Percentiles rank a stretch among this genome's conserved stretches.
phyloP scores from a whole-genome alignment of 2,797 vertebrate species.

The Mallotus villosus region DNA sequence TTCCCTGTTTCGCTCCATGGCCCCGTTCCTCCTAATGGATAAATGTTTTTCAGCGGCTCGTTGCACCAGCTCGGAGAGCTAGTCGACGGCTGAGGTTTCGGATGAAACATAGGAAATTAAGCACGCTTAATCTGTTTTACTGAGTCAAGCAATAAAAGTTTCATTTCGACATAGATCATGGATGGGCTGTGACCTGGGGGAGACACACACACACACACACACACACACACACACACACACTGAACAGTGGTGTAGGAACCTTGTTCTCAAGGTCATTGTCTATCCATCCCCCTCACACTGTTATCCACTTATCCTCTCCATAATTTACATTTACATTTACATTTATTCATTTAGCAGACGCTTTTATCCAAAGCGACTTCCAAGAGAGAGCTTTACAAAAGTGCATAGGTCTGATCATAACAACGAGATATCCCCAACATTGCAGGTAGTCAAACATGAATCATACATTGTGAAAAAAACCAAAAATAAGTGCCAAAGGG shows the following conservation, averaged over 20 bases:
- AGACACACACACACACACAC: not conserved
- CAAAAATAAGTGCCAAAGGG: no score
- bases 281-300: conserved; percentile 50
- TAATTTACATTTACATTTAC: no score
- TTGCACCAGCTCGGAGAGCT: conserved; percentile 42
- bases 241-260: conserved; percentile 30
- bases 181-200: conserved; percentile 20
- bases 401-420: no score
- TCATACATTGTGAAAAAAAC: no score
- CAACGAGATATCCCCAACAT: no score
- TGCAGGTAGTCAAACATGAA: no score
- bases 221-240: not conserved
- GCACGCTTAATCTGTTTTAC: conserved; percentile 55
- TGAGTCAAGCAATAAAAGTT: conserved; percentile 52
- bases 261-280: conserved; percentile 64
- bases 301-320: conserved; percentile 61
- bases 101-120: conserved; percentile 67
- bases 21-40: conserved; percentile 43
- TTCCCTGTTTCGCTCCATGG: conserved; percentile 13
- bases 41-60: conserved; percentile 37
- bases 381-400: no score
- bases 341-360: no score
- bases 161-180: conserved; percentile 56
- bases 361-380: no score
- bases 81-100: conserved; percentile 47